Base-by-base conservation (phyloP, 2,797 vertebrate species). In the Parambassis ranga region DNA sequence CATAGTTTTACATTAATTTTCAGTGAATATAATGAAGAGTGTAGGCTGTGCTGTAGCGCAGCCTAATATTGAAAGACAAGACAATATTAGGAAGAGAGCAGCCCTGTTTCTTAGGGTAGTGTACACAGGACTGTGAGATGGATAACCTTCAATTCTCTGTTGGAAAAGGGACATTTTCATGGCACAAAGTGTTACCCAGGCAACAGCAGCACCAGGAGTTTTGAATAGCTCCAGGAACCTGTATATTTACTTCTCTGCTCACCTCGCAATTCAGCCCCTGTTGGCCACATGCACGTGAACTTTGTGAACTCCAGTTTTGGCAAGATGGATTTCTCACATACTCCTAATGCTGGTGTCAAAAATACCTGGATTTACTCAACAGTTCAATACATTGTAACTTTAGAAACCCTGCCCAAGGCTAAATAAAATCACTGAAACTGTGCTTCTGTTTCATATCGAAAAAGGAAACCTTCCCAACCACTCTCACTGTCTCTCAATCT, bases 151-250 rank as follows among this genome's bases (percentile, higher is more conserved):
- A 75, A 35, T 65, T 65, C 57, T 65, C 68, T 36, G 35, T 49
- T 58, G 44, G 73, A 57, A 65, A 65, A 73, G 62, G 51, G 66
- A 74, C 64, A 75, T 75, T 82, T 80, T 77, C 50, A 49, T 33
- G 37, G 60, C 68, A 77, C 32, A 57, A 62, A 46, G 61, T 43
- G 90, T 93, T 91, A 88, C 92, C 90, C 79, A 76, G 90, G 91
- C 91, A 93, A 92, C 91, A 71, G 82, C 77, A 87, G 71, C 68
- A 66, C 16, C 23, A 55, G 49, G 36, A 58, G 58, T 43, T 62
- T 48, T 60, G 22, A 64, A 65, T 64, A 57, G 68, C 76, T 63
- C 35, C 36, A 32, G 35, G 26, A 72, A 66, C 35, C 37, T 6
- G 52, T 43, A 1, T 19, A 36, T 63, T 48, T 48, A 51, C 24